Conservation (phyloP, 2,797 vertebrate species). For the Eulemur mongoz region DNA sequence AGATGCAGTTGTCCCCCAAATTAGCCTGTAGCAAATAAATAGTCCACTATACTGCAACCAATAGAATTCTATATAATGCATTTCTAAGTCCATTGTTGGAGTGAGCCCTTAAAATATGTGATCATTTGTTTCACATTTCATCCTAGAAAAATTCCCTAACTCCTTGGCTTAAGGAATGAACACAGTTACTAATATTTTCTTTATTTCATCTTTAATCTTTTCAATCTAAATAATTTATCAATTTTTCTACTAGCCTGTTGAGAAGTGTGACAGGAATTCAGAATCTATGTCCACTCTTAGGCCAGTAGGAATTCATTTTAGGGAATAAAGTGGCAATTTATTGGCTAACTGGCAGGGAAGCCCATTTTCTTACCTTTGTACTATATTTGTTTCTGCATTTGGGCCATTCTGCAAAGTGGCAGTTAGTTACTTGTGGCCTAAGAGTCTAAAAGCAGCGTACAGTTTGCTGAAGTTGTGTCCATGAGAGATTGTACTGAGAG, state of each 20-base stretch:
- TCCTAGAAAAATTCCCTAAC: constrained; percentile 36
- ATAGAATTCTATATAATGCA: background rate
- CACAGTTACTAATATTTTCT: constrained; percentile 29
- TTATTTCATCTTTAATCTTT: constrained; percentile 56
- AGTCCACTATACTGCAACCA: background rate
- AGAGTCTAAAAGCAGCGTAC: constrained; percentile 25
- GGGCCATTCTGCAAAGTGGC: constrained; percentile 29
- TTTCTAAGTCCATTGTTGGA: constrained; percentile 31
- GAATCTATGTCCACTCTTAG: constrained; percentile 41
- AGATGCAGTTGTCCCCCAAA: background rate
- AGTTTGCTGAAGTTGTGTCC: constrained; percentile 31
- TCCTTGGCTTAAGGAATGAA: background rate
- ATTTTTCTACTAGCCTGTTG: constrained; percentile 15
- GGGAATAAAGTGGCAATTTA: constrained; percentile 41
- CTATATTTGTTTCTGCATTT: constrained; percentile 53
- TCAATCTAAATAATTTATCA: constrained; percentile 59
- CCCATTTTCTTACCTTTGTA: constrained; percentile 44
- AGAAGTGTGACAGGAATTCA: constrained; percentile 47
- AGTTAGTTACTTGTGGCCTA: constrained; percentile 7
- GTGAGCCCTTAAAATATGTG: constrained; percentile 35
- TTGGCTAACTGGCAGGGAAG: constrained; percentile 37
- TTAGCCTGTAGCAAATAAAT: constrained; percentile 10
- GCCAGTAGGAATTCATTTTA: constrained; percentile 65
- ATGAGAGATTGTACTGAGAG: background rate
- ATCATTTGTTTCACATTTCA: background rate